Conservation (phyloP, 2,797 vertebrate genomes). For the Eidolon dupreanum region DNA sequence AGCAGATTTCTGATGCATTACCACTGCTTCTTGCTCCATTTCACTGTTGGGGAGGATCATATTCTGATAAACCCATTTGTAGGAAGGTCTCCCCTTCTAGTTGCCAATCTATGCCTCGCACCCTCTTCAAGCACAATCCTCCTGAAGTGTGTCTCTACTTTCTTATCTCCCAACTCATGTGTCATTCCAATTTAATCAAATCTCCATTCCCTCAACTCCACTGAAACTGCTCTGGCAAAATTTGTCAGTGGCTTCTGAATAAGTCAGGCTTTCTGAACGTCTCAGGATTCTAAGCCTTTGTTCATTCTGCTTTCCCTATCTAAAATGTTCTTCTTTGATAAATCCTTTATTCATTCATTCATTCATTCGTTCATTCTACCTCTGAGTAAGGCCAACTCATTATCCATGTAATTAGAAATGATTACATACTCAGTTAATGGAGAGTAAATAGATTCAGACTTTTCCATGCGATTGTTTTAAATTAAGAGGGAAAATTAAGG, state of each 20-base stretch:
- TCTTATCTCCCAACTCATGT: background rate
- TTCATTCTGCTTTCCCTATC: background rate
- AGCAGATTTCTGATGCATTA: background rate
- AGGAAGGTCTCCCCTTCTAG: background rate
- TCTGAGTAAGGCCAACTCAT: background rate
- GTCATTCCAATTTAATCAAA: background rate
- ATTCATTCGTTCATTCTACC: too few species aligned
- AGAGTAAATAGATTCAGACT: background rate
- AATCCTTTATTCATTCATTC: background rate
- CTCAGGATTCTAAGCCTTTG: background rate
- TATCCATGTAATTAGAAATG: background rate
- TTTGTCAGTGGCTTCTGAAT: background rate
- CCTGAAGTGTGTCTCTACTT: background rate
- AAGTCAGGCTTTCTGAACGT: background rate
- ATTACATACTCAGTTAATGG: background rate
- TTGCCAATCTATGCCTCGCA: background rate
- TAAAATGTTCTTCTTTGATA: background rate
- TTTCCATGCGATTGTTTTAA: background rate
- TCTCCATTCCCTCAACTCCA: background rate
- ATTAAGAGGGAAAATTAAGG: background rate
- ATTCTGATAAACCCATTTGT: background rate
- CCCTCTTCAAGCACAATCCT: background rate
- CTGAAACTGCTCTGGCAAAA: background rate
- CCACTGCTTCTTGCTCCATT: background rate
- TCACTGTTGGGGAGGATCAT: rapidly evolving